phyloP scores from a whole-genome alignment of 2,797 vertebrate genomes.

The Thunnus albacares region DNA sequence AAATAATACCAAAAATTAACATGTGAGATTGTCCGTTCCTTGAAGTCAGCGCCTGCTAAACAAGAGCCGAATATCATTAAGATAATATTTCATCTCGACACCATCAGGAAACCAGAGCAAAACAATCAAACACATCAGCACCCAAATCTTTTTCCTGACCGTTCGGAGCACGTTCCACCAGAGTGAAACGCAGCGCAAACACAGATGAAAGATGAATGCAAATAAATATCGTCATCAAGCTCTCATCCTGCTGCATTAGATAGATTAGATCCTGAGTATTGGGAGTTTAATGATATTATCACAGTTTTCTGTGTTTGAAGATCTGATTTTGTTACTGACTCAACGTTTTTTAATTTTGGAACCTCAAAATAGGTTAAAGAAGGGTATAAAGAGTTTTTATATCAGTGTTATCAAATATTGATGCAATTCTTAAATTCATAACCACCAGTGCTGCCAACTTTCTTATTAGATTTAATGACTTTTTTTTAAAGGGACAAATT shows the following conservation, averaged over 20 bases:
- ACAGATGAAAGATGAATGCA: background rate
- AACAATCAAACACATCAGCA: constrained; percentile 30
- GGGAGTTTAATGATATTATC: background rate
- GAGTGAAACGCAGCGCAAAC: background rate
- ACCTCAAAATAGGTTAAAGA: too few species aligned
- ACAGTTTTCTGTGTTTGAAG: background rate
- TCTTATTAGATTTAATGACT: too few species aligned
- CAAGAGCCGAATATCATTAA: constrained; percentile 17
- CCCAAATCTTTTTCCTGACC: constrained; percentile 21
- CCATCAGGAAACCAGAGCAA: constrained; percentile 25
- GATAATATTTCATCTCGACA: constrained; percentile 17
- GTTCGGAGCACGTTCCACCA: background rate
- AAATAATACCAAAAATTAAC: constrained; percentile 9
- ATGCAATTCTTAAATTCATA: too few species aligned
- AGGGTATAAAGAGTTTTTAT: too few species aligned
- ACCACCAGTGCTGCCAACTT: too few species aligned
- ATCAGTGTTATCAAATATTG: too few species aligned
- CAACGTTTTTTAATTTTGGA: too few species aligned
- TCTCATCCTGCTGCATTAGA: background rate
- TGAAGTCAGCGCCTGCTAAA: constrained; percentile 6
- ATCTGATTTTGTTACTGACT: background rate
- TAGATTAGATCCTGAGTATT: background rate
- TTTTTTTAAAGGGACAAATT: too few species aligned
- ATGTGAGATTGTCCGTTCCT: constrained; percentile 11
- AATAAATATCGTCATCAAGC: constrained; percentile 17